Conservation (phyloP, 2,888 invertebrate genomes). For the Brenthis hecate region DNA sequence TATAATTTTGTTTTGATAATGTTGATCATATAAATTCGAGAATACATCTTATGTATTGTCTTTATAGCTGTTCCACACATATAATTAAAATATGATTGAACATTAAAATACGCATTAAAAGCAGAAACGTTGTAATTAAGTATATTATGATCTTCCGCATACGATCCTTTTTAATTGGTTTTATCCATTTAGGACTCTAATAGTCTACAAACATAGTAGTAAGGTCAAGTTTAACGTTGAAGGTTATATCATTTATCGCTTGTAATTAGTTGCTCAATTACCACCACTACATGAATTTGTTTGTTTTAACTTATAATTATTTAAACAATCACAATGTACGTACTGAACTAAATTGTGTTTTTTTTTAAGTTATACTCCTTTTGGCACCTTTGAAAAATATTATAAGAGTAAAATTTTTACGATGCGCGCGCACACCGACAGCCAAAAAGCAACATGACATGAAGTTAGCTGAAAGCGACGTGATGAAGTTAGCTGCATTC, state of each 20-base stretch:
- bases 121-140: neutral
- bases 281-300: conserved; percentile 31
- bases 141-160: conserved; percentile 19
- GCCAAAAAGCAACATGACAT: too few relatives aligned
- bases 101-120: too few relatives aligned
- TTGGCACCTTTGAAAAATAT: too few relatives aligned
- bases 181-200: conserved; percentile 22
- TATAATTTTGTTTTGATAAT: too few relatives aligned
- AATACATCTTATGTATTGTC: too few relatives aligned
- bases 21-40: too few relatives aligned
- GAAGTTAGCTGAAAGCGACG: too few relatives aligned
- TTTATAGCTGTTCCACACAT: too few relatives aligned
- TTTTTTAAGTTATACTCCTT: neutral
- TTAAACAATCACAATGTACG: conserved; percentile 14
- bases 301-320: conserved; percentile 28
- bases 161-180: conserved; percentile 2
- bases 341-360: conserved; percentile 1
- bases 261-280: conserved; percentile 47
- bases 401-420: too few relatives aligned
- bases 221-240: conserved; percentile 36
- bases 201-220: conserved; percentile 14
- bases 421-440: too few relatives aligned
- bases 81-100: too few relatives aligned
- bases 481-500: too few relatives aligned
- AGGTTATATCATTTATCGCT: conserved; percentile 52